Base-by-base conservation (phyloP, 2,113 vertebrate species). In the Dissostichus mawsoni region DNA sequence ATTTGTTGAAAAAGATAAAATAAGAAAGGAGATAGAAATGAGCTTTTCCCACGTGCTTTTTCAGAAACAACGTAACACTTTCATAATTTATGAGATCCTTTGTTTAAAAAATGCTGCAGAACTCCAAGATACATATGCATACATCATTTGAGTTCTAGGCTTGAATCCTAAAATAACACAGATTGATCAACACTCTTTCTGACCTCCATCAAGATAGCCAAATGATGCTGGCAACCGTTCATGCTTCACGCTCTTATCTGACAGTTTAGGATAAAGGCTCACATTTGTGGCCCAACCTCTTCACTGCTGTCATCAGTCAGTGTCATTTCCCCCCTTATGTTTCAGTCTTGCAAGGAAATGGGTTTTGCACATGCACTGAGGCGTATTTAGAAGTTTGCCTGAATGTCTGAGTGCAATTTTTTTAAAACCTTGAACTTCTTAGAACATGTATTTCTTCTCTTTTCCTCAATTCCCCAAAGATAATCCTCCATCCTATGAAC, bases 401-500 rank as follows among this genome's bases (percentile, higher is more conserved):
- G 11, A 25, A 50, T 29, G 44, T 74, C 59, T 59, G 57, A 14
- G 47, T 67, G 36, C 33, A n/a, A 41, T 41, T 41, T 41, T 23
- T 6, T 41, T 1, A 41, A 41, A 41, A 41, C 36, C 36, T 41
- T 41, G 36, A 41, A 65, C 62, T 44, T 33, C 69, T 64, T 69
- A 55, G 41, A 73, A 47, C 63, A 51, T 51, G 56, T 8, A n/a
- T 47, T 59, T 55, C 57, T 52, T 50, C 44, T 13, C 33, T 59
- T 50, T 74, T 62, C n/a, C 23, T 8, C 36, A 58, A 5, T 50
- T 0, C 52, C 73, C 72, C 44, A 23, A 36, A 91, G 25, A 67
- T 84, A 91, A 91, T 90, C 89, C 80, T 63, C 68, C 65, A 12
- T 81, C 72, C 78, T 73, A 48, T 84, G 66, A 69, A 68, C 59